Percentiles rank a stretch among this genome's conserved stretches.
Evolutionary conservation across 1,140 invertebrate species (phyloP).

Genomic region (Pseudomyrmex gracilis): DNA sequence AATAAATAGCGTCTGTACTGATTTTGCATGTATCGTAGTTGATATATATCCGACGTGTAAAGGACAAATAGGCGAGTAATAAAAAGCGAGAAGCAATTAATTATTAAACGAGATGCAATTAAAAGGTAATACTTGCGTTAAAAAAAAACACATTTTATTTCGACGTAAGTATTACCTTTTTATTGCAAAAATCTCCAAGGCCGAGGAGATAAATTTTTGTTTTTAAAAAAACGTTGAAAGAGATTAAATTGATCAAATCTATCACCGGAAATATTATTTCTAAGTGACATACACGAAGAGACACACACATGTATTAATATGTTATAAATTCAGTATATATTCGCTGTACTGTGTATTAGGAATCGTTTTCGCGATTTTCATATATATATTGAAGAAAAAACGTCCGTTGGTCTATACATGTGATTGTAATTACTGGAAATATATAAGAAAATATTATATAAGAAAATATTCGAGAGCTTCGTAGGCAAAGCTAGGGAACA

Average conservation of each 20-base stretch:
- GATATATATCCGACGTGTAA: constrained; percentile 33
- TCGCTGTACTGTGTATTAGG: background rate
- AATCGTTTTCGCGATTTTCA: constrained; percentile 36
- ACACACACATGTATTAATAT: constrained; percentile 31
- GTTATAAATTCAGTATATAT: constrained; percentile 25
- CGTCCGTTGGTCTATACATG: background rate
- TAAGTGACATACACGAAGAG: background rate
- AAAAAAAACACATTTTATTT: constrained; percentile 8
- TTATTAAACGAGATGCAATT: constrained; percentile 22
- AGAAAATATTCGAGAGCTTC: constrained; percentile 36
- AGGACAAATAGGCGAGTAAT: background rate
- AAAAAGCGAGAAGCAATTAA: background rate
- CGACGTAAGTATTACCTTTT: constrained; percentile 12
- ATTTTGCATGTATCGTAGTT: constrained; percentile 14
- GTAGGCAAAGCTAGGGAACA: constrained; percentile 35
- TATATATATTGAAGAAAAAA: background rate
- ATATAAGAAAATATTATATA: constrained; percentile 22
- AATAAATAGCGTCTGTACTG: constrained; percentile 8
- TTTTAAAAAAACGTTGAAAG: background rate
- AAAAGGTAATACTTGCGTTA: constrained; percentile 11
- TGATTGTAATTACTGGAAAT: constrained; percentile 6
- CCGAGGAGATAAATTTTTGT: constrained; percentile 11
- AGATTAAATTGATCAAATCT: background rate
- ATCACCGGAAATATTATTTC: too few species aligned
- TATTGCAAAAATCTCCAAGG: background rate